Conservation (phyloP, 2,113 vertebrate genomes). For the Zosterops borbonicus region DNA sequence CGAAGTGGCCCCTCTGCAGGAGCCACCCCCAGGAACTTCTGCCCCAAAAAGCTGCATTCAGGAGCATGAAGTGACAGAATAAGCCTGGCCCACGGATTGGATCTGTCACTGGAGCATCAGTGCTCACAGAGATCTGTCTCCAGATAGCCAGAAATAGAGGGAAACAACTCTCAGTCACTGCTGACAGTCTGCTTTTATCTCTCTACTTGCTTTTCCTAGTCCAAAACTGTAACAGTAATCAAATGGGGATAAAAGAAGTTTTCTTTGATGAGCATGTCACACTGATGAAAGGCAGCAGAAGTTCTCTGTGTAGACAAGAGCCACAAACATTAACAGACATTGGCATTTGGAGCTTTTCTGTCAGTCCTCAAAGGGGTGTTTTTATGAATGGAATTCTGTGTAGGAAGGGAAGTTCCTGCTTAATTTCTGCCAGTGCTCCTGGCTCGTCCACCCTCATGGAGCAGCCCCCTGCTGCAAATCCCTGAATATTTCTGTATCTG, state of each 20-base stretch:
- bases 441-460: fast-evolving
- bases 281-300: conserved; percentile 26
- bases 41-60: neutral
- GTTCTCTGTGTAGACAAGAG: neutral
- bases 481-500: neutral
- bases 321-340: neutral
- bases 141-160: neutral
- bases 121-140: neutral
- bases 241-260: neutral
- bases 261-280: neutral
- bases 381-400: neutral
- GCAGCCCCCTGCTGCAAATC: neutral
- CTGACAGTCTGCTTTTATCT: neutral
- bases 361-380: neutral
- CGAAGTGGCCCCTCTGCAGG: neutral
- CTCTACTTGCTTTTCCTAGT: neutral
- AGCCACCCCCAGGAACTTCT: neutral
- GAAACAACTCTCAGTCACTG: neutral
- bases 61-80: neutral
- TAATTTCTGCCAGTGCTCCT: neutral
- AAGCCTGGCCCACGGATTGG: neutral
- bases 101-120: neutral
- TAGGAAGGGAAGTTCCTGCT: neutral
- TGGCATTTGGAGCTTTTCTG: neutral
- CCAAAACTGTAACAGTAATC: neutral